Percentiles rank a stretch among this genome's conserved stretches.
phyloP scores from a whole-genome alignment of 2,888 invertebrate genomes.

The Epiblema foenella region DNA sequence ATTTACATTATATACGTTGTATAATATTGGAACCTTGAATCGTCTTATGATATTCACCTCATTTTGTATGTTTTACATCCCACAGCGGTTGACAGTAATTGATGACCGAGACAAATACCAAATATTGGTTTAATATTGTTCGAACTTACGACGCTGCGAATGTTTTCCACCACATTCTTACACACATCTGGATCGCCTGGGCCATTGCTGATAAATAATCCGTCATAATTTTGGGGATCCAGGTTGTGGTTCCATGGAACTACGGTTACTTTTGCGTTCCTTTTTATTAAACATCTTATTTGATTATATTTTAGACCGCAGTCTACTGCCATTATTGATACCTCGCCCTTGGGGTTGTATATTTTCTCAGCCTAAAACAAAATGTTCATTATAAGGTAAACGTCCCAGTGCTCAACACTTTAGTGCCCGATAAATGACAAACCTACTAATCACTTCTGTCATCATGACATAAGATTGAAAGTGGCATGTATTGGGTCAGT shows the following conservation, averaged over 20 bases:
- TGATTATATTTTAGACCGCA: conserved; percentile 99
- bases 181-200: conserved; percentile 98
- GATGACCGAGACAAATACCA: conserved; percentile 99
- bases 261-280: conserved; percentile 94
- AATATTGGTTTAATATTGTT: conserved; percentile 92
- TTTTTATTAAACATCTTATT: conserved; percentile 93
- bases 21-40: not conserved
- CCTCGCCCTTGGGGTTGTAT: conserved; percentile 89
- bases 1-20: not conserved
- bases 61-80: conserved; percentile 98
- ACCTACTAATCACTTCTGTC: no score
- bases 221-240: conserved; percentile 91
- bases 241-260: conserved; percentile 95
- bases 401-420: no score
- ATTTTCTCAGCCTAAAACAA: conserved; percentile 84
- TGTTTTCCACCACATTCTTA: conserved; percentile 88
- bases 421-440: no score
- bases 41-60: conserved; percentile 86
- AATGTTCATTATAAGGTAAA: not conserved
- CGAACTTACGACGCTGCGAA: conserved; percentile 85
- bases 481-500: no score
- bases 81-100: conserved; percentile 95
- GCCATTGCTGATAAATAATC: conserved; percentile 98
- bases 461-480: no score
- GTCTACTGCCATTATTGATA: conserved; percentile 95